Evolutionary conservation across 2,113 vertebrate species (phyloP).

Genomic region (Malurus melanocephalus): DNA sequence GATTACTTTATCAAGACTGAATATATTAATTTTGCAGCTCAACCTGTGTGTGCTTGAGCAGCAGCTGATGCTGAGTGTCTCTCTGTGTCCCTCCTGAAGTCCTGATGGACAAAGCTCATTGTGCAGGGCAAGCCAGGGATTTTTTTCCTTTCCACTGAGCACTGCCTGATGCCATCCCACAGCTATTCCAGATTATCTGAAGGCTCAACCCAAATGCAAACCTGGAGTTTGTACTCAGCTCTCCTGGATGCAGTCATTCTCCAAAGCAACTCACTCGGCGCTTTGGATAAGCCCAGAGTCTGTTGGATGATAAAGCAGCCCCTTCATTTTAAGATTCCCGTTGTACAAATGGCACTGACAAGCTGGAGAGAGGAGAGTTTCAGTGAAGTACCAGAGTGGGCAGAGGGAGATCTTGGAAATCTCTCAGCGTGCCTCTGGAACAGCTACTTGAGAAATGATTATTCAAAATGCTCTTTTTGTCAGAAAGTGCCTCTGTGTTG

Average conservation of each 20-base stretch:
- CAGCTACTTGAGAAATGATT: background rate
- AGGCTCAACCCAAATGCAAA: background rate
- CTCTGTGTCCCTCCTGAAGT: background rate
- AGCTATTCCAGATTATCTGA: background rate
- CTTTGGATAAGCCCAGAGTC: background rate
- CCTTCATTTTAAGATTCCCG: background rate
- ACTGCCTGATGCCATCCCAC: background rate
- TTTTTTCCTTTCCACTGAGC: background rate
- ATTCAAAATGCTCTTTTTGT: background rate
- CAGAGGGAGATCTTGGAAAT: background rate
- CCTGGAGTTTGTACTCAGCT: background rate
- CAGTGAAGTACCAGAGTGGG: background rate
- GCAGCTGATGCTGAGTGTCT: background rate
- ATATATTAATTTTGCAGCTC: conserved; percentile 5
- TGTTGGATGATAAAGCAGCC: background rate
- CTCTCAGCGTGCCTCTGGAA: background rate
- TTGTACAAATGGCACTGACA: background rate
- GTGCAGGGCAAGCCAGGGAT: background rate
- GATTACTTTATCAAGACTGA: conserved; percentile 15
- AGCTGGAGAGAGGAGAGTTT: background rate
- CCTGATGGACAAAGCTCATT: background rate
- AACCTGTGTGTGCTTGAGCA: background rate
- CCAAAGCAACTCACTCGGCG: background rate
- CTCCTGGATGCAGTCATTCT: background rate
- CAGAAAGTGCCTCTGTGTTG: background rate